These are phyloP conservation scores for Capreolus pygargus DNA, from an alignment of 2,113 vertebrate species.

Conservation along the genomic window DNA sequence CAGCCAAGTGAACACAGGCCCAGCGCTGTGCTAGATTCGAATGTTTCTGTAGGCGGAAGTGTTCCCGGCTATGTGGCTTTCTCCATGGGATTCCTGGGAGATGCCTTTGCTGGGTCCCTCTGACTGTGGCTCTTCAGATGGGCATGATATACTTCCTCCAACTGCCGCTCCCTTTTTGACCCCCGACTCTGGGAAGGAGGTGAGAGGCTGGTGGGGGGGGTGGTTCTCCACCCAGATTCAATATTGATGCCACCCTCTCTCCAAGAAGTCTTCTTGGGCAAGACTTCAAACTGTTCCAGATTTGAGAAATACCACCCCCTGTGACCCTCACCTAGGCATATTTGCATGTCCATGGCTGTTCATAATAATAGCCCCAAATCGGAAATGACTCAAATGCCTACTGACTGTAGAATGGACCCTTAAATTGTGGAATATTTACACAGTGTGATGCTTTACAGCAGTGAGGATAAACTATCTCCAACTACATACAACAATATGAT, in stretches of 20 bases:
- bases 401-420: background rate
- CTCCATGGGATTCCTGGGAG: background rate
- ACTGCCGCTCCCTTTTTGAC: background rate
- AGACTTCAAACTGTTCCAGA: background rate
- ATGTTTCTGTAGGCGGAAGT: background rate
- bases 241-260: background rate
- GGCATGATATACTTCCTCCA: background rate
- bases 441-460: background rate
- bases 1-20: background rate
- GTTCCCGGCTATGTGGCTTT: background rate
- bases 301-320: background rate
- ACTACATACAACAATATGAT: background rate
- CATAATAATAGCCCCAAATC: background rate
- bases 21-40: background rate
- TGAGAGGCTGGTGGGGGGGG: background rate
- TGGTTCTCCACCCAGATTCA: background rate
- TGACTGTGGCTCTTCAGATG: background rate
- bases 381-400: slow-evolving; percentile 17
- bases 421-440: background rate
- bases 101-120: background rate
- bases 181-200: background rate
- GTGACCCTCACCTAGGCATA: background rate
- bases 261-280: background rate
- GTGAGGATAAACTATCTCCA: background rate
- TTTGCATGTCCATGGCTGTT: background rate